Evolutionary conservation across 2,113 vertebrate species (phyloP), one percentile per base, ranked within the genome.

Genomic region (Megaceryle maxima): DNA sequence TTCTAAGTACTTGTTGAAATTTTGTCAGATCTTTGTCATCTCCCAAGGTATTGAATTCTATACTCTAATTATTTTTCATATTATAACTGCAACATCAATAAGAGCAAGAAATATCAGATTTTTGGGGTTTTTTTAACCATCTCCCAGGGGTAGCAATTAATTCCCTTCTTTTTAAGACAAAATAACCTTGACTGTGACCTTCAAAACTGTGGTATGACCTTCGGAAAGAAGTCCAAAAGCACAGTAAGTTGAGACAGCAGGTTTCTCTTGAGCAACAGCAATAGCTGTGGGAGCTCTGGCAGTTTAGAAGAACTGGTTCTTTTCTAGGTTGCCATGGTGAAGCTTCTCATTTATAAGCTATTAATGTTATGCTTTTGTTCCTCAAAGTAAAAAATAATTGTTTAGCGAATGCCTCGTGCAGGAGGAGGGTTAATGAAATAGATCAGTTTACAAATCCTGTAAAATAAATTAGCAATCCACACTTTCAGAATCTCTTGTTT

Each of bases 261-360:
- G 81, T 80, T 96, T 96, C 83, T 92, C 91, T 28, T 35, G 68
- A 92, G 90, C 60, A 93, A n/a, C 21, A 67, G 53, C 51, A 87
- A 60, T 60, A 88, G 73, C 92, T 86, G 43, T 83, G 29, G 64
- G 88, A 81, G 72, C 59, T 86, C 37, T 88, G 79, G 60, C 69
- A 68, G 33, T 59, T 90, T 83, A 84, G 95, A 92, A 73, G 77
- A 96, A 73, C 39, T 53, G 21, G 56, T 84, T 93, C 48, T 44
- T 85, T 92, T 69, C 41, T 62, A 81, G 29, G 94, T 97, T 97
- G 72, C 94, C 79, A 92, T 97, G 92, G 97, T 89, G 88, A 97
- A 67, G 6, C 21, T 94, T 95, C 86, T 93, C 68, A 90, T 92
- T 94, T 92, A 82, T 67, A 91, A 92, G 48, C 43, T 25, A 43